Base-by-base conservation (phyloP, 2,797 vertebrate species). In the Propithecus perrieri region DNA sequence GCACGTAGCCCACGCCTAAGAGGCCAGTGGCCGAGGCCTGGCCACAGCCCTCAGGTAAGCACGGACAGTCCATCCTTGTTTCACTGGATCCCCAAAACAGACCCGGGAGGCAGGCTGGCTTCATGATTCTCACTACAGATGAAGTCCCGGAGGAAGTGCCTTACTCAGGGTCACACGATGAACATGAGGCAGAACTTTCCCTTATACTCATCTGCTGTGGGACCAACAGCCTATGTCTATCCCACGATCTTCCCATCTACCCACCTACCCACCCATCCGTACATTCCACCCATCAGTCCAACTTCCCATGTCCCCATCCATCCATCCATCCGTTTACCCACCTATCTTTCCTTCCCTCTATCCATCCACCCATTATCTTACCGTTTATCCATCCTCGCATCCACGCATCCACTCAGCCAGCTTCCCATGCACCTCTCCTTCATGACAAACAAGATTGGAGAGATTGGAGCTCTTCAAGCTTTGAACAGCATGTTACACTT, bases 51-150 rank as follows among this genome's bases (percentile, higher is more conserved):
- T 33, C 20, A 41, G 13, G 28, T 20, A 38, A 61, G 57, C 55
- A 75, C 4, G 5, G 50, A 33, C 22, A 8, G 43, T 48, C 26
- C 26, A n/a, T 71, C 85, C 61, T 57, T 24, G 20, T n/a, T 71
- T 33, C 33, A 24, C 30, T 4, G 9, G 81, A 43, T 65, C 6
- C 6, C 78, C 53, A 59, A 55, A 22, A 46, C 0, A 81, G 48
- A 76, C n/a, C 89, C 61, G 48, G 69, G 53, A 85, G 57, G 22
- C 69, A 78, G 20, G 14, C 48, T 69, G 50, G 48, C 63, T 63
- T 89, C 28, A 2, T 75, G 72, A 50, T n/a, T 84, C 75, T 71
- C 67, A 91, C n/a, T 57, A 55, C 7, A 91, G 91, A 30, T 43
- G 59, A 87, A 57, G 41, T 57, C 67, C 50, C 20, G 24, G 53